Percentiles rank a stretch among this genome's conserved stretches.
Conservation (phyloP, 2,113 vertebrate species). For the Sprattus sprattus region DNA sequence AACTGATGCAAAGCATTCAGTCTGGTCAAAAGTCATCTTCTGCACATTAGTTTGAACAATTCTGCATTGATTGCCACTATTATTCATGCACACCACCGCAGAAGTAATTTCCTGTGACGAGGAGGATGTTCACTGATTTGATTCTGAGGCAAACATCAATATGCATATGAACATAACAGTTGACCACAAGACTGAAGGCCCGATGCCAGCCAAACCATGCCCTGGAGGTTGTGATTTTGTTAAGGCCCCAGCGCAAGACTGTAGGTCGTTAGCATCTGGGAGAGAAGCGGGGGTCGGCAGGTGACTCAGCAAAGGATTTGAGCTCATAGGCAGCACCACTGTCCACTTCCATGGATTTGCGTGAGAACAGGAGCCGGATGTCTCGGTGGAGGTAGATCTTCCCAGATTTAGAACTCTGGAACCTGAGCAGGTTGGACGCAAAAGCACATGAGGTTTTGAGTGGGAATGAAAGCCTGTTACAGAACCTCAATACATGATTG, state of each 20-base stretch:
- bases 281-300: slow-evolving; percentile 93
- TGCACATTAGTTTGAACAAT: not conserved
- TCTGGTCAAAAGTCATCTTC: not conserved
- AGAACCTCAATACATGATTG: not conserved
- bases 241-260: slow-evolving; percentile 40
- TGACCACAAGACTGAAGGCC: not conserved
- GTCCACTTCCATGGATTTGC: slow-evolving; percentile 99
- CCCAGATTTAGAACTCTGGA: slow-evolving; percentile 99
- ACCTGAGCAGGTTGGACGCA: slow-evolving; percentile 72
- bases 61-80: slow-evolving; percentile 8
- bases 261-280: slow-evolving; percentile 81
- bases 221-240: slow-evolving; percentile 20
- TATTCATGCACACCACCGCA: not conserved
- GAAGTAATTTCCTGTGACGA: not conserved
- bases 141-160: not conserved
- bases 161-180: not conserved
- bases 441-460: not conserved
- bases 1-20: not conserved
- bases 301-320: slow-evolving; percentile 95
- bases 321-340: slow-evolving; percentile 98
- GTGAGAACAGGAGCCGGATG: slow-evolving; percentile 95
- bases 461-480: not conserved
- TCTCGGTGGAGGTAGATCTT: slow-evolving; percentile 99
- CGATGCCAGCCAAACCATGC: not conserved
- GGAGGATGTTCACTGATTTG: slow-evolving; percentile 1